Base-by-base conservation (phyloP, 2,888 invertebrate genomes). In the Mimas tiliae region DNA sequence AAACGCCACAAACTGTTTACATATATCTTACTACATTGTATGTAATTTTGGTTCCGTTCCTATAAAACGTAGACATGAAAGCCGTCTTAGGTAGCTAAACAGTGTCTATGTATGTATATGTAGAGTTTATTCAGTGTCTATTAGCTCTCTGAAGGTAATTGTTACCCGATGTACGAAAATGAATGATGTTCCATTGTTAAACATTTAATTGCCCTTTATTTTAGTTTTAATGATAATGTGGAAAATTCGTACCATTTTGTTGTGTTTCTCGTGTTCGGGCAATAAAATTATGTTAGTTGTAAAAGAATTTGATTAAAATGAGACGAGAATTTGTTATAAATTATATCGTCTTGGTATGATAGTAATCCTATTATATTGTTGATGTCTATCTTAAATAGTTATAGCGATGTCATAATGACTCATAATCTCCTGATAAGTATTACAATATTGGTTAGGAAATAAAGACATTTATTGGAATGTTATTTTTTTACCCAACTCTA, bases 391-490 rank as follows among this genome's bases (percentile, higher is more conserved):
- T 63, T 58, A 65, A 38, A 42, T 64, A 64, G 50, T 63, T 66
- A 45, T 63, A 63, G 34, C 12, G 42, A 53, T 51, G 67, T 67
- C 64, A 52, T 48, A 14, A 74, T 70, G 70, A 75, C 74, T 75
- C 79, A 82, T 85, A 86, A 85, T 87, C 84, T 87, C 86, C 81
- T 74, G 68, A 77, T 81, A 83, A 85, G 80, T 88, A 87, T 86
- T 86, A 86, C 76, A 79, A 69, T 77, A 79, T 73, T 75, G 66
- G 73, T 79, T 88, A 88, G 85, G 82, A 89, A 87, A 90, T 90
- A 88, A 90, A 75, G 69, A 81, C 86, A 89, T 87, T 88, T 90
- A 90, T 83, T 87, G 86, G 85, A 83, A 65, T 33, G n/a, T 45
- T 50, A 64, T 80, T 80, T 74, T 67, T 67, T 68, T 65, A 12